Evolutionary conservation across 2,888 invertebrate genomes (phyloP).

Genomic region (Athalia rosae): DNA sequence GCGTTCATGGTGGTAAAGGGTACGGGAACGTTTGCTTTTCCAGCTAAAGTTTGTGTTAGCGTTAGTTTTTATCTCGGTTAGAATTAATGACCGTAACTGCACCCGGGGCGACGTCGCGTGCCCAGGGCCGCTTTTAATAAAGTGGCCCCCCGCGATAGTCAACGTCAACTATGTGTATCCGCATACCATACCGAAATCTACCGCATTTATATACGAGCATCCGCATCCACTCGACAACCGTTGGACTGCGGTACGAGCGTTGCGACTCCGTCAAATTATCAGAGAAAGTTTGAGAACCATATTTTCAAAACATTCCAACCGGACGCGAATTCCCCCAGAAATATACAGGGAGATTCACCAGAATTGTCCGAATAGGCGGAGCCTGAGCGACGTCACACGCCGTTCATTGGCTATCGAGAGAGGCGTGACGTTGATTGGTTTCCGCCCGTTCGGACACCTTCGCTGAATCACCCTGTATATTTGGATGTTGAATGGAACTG

Average conservation of each 20-base stretch:
- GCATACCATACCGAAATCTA: too few species aligned
- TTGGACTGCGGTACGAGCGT: conserved; percentile 2
- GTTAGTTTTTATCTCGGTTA: conserved; percentile 37
- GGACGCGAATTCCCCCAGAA: too few species aligned
- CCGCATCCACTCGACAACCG: conserved; percentile 20
- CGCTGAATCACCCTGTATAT: too few species aligned
- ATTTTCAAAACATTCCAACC: background rate
- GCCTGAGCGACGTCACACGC: too few species aligned
- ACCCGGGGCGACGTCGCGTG: conserved; percentile 41
- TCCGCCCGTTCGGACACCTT: too few species aligned
- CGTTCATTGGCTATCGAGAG: too few species aligned
- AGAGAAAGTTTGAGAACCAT: conserved; percentile 23
- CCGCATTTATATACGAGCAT: background rate
- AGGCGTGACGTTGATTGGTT: too few species aligned
- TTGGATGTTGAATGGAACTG: too few species aligned
- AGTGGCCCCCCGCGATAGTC: conserved; percentile 54
- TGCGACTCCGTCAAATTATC: conserved; percentile 16
- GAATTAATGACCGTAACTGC: conserved; percentile 29
- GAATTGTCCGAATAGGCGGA: too few species aligned
- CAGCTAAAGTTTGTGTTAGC: background rate
- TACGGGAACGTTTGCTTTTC: background rate
- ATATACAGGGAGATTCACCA: too few species aligned
- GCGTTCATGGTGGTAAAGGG: background rate
- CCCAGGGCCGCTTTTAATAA: conserved; percentile 51
- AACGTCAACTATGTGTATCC: conserved; percentile 49